phyloP scores from a whole-genome alignment of 2,797 vertebrate species.

The Anguilla pacifica region DNA sequence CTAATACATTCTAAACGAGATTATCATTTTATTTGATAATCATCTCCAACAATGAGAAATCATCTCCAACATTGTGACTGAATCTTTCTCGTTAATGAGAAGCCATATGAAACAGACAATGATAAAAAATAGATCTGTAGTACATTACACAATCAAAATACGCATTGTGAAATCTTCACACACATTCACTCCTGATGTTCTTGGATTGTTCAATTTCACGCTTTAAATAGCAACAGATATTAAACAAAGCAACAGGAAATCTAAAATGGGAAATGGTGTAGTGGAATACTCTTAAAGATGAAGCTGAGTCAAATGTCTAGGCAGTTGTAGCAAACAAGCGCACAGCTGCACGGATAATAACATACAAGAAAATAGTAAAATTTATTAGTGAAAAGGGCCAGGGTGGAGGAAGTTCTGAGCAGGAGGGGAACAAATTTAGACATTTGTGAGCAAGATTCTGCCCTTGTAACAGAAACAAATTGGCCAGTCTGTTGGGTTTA shows the following conservation, averaged over 20 bases:
- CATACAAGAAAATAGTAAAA: neutral
- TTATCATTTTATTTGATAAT: conserved; percentile 37
- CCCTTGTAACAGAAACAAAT: neutral
- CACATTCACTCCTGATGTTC: neutral
- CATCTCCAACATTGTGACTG: conserved; percentile 11
- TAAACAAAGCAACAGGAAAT: neutral
- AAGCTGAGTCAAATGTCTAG: neutral
- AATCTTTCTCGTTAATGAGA: neutral
- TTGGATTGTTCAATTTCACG: neutral
- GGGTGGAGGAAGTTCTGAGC: neutral
- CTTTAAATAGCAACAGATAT: neutral
- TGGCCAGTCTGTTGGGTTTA: neutral
- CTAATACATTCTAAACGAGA: conserved; percentile 14
- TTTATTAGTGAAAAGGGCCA: neutral
- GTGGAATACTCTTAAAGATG: neutral
- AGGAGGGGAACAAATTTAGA: neutral
- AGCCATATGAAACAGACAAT: neutral
- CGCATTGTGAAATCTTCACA: neutral
- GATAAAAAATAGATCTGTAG: neutral
- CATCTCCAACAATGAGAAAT: conserved; percentile 38
- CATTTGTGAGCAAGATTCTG: neutral
- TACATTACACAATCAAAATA: neutral
- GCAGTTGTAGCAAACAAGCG: neutral
- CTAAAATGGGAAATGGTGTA: neutral
- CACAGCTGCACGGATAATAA: neutral